Base-by-base conservation (phyloP, 2,888 invertebrate species). In the Drepanosiphum platanoidis region DNA sequence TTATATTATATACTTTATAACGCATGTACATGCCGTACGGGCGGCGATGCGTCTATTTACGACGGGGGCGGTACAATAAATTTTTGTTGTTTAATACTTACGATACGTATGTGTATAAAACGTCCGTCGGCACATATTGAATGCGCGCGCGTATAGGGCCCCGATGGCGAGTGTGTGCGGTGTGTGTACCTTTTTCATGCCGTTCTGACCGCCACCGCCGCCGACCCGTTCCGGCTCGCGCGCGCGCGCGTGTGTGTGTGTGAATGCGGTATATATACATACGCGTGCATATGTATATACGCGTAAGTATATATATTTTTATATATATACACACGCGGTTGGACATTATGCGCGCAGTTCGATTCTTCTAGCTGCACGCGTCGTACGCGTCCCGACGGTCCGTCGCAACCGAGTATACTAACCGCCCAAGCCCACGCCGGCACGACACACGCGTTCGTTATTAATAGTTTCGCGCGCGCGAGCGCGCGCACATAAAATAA, bases 271-370 rank as follows among this genome's bases (percentile, higher is more conserved):
- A n/a, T n/a, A n/a, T n/a, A n/a, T n/a, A n/a, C n/a, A n/a, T n/a
- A n/a, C 22, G 27, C 22, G 61, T 27, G 52, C 22, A 13, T 42
- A 13, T 8, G 9, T 42, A 13, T 42, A 13, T 8, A 13, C 22
- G 52, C 22, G 52, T 18, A 5, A 5, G 52, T 5, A 22, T 52
- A 13, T 18, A 22, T 61, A 1, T 9, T 18, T n/a, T 27, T 61
- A n/a, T 61, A 27, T 58, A 22, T n/a, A 52, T 13, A 64, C 64
- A 42, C 22, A 72, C 30, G 30, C 72, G 72, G 46, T 42, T 42
- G 15, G 18, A 46, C 34, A 61, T 61, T 61, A 32, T 71, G 42
- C 82, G 39, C 72, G 61, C 82, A 82, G 82, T 71, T 72, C 82
- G 72, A 32, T 72, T 72, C 70, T 27, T 58, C 30, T 27, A 27